These are phyloP conservation scores for Aplochiton taeniatus DNA, from an alignment of 2,797 vertebrate genomes.

Conservation along the genomic window DNA sequence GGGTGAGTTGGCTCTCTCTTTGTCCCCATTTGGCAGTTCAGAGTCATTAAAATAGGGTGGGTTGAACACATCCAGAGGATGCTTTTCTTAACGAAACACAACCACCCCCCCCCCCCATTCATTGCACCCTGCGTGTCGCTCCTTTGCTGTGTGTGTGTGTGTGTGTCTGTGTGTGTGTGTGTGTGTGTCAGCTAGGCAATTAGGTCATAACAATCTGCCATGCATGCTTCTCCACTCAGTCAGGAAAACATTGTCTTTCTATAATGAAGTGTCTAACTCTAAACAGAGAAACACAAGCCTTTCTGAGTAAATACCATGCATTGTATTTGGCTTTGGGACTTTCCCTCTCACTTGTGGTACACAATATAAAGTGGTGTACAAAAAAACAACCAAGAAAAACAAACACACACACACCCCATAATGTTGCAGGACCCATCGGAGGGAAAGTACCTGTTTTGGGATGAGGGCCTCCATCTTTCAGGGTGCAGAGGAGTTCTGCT, in stretches of 20 bases:
- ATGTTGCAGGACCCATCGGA: not conserved
- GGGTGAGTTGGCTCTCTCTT: conserved; percentile 5
- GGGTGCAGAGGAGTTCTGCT: too few relatives aligned
- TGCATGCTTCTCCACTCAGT: too few relatives aligned
- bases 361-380: conserved; percentile 59
- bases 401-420: not conserved
- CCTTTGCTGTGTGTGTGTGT: not conserved
- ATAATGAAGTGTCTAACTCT: too few relatives aligned
- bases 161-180: not conserved
- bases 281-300: too few relatives aligned
- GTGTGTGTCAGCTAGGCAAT: not conserved
- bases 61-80: conserved; percentile 60
- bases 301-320: too few relatives aligned
- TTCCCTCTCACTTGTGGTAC: conserved; percentile 3
- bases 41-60: conserved; percentile 76
- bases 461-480: too few relatives aligned
- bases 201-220: too few relatives aligned
- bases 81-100: conserved; percentile 67
- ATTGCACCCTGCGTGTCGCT: conserved; percentile 26
- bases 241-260: too few relatives aligned
- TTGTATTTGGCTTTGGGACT: too few relatives aligned
- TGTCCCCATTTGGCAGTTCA: conserved; percentile 66
- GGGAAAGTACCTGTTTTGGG: too few relatives aligned
- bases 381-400: conserved; percentile 51
- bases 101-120: conserved; percentile 18